Evolutionary conservation across 2,888 invertebrate species (phyloP), one percentile per base, ranked within the genome.

Genomic region (Tenthredo scrophulariae): DNA sequence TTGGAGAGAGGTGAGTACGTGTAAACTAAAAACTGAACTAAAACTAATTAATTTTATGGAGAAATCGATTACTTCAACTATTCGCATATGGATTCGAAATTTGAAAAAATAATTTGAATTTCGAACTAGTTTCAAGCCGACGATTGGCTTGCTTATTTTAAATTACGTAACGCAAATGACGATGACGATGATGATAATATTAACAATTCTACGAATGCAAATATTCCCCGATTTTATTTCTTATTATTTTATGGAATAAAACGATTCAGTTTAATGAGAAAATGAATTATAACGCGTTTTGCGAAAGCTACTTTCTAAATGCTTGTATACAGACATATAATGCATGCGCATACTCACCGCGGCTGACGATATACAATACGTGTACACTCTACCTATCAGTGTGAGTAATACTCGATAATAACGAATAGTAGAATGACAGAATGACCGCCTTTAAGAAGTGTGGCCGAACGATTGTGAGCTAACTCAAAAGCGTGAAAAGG

Each of bases 281-380:
- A 62, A 62, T 26, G 13, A 26, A 26, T 62, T 62, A 4, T 2
- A 54, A 54, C 18, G 0, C 62, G 13, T 62, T 62, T 26, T 62
- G 62, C 26, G 62, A 62, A 62, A 62, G 62, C 22, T 26, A 62
- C 62, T 62, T 62, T 62, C 62, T 62, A 62, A 62, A 62, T 26
- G 10, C 26, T 67, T 6, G 18, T 15, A 67, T 33, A 33, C 6
- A 26, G 26, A 29, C 22, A 33, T 15, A 67, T 33, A 15, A 67
- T 33, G 18, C 18, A 67, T 33, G 33, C 67, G 33, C 26, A 26
- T 67, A 67, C 33, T 67, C 62, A 62, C 62, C 10, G 62, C 62
- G 26, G 13, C 62, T 13, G 62, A 62, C 13, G 62, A 62, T 62
- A 26, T 13, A 62, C 62, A 62, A 62, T 62, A 62, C 62, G 62